These are phyloP conservation scores for Brachylomia viminalis DNA, from an alignment of 2,888 invertebrate genomes.

Conservation along the genomic window DNA sequence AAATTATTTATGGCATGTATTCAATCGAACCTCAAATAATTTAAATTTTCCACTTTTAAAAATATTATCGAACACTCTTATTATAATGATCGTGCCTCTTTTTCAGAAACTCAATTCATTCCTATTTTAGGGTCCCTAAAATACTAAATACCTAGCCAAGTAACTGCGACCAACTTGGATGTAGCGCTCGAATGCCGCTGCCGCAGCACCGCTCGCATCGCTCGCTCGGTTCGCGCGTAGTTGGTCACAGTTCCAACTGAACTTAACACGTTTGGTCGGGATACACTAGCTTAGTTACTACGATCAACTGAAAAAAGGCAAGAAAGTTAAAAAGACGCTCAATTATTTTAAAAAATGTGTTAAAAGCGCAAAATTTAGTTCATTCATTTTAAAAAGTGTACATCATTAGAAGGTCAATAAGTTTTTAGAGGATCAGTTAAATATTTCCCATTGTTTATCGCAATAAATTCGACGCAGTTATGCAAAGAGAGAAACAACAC, in stretches of 20 bases:
- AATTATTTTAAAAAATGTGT: not conserved
- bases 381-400: too few species aligned
- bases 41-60: not conserved
- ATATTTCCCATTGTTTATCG: not conserved
- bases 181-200: too few species aligned
- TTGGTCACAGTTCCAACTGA: too few species aligned
- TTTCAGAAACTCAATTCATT: not conserved
- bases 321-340: not conserved
- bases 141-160: not conserved
- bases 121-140: not conserved
- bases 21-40: not conserved
- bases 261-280: not conserved
- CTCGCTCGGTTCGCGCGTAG: too few species aligned
- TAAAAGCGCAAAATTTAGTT: not conserved
- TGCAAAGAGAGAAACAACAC: not conserved
- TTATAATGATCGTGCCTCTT: not conserved
- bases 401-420: too few species aligned
- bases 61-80: not conserved
- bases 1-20: not conserved
- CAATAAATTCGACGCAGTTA: not conserved
- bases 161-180: not conserved
- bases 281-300: not conserved
- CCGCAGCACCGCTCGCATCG: too few species aligned
- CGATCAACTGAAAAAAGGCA: not conserved
- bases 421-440: too few species aligned